Evolutionary conservation across 1,140 invertebrate species (phyloP), one percentile per base, ranked within the genome.

Genomic region (Heliconius hermathena): DNA sequence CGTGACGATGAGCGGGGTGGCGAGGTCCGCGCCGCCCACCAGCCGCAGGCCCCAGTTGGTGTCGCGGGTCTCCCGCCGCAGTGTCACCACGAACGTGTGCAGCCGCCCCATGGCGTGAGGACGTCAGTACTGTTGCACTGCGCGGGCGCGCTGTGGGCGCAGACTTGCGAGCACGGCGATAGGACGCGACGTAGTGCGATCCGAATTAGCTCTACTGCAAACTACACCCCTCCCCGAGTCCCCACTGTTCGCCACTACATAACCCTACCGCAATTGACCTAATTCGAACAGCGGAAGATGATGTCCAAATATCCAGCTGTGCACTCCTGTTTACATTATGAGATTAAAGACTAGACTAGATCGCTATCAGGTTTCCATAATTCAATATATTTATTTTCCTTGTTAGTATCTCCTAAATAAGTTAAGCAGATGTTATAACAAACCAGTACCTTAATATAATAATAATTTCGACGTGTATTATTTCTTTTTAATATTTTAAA

Each of bases 1-100:
- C 85, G 98, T 98, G 90, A 99, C 96, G 89, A 98, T 97, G 85
- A 99, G 96, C 76, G 98, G 97, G n/a, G 97, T 97, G 85, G 97
- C 96, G 85, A 98, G 96, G 96, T 99, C 98, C 82, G 96, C 96
- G 81, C 98, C 98, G 84, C 98, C 98, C 82, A 98, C 97, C 79
- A 99, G 96, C 83, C 98, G 96, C 87, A 99, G 97, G 73, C 98
- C 98, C 98, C 98, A 99, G 84, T 97, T 97, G 84, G 96, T 97
- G 84, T 96, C 95, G 82, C 96, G 95, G 84, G 96, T 96, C 87
- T 97, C 97, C 85, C 98, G 96, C 87, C 96, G 96, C 87, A 99
- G 95, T 74, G 96, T 96, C 83, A 98, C 96, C 83, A 97, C 95
- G 87, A 98, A 95, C 86, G 96, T 96, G 87, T 97, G 96, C 87